phyloP scores from a whole-genome alignment of 2,888 invertebrate species.

The Cotesia congregata region DNA sequence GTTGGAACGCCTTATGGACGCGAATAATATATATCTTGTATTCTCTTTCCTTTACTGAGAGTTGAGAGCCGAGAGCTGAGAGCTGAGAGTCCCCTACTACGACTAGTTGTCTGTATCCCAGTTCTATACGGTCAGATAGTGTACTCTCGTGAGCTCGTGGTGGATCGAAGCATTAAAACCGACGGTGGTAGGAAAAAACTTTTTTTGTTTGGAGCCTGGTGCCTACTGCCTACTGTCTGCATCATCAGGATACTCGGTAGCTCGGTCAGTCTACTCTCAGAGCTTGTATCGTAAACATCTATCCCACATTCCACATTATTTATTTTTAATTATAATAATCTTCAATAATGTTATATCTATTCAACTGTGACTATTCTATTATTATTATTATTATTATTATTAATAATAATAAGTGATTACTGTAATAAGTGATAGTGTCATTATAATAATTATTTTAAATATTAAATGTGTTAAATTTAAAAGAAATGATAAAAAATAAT shows the following conservation, averaged over 20 bases:
- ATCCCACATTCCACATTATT: conserved; percentile 16
- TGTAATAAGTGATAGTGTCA: neutral
- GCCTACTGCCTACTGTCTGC: too few species aligned
- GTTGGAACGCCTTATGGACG: conserved; percentile 44
- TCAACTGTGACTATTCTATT: neutral
- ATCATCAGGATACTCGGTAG: conserved; percentile 57
- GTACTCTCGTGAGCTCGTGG: neutral
- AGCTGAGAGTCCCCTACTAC: too few species aligned
- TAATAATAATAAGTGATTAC: neutral
- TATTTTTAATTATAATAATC: too few species aligned
- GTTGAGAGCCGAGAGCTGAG: too few species aligned
- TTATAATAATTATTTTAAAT: too few species aligned
- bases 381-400: neutral
- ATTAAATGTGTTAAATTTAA: neutral
- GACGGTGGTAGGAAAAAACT: conserved; percentile 60
- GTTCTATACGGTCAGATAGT: neutral
- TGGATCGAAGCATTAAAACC: conserved; percentile 10
- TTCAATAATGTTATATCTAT: too few species aligned
- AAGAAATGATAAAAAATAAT: conserved; percentile 18
- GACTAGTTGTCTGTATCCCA: too few species aligned
- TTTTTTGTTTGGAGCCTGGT: conserved; percentile 45
- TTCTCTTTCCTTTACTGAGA: conserved; percentile 7
- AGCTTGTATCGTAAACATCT: conserved; percentile 63
- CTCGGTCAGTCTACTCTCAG: conserved; percentile 67
- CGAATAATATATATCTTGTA: conserved; percentile 20